Percentiles rank a stretch among this genome's conserved stretches.
These are phyloP conservation scores for Abscondita cerata DNA, from an alignment of 2,888 invertebrate species.

Conservation along the genomic window DNA sequence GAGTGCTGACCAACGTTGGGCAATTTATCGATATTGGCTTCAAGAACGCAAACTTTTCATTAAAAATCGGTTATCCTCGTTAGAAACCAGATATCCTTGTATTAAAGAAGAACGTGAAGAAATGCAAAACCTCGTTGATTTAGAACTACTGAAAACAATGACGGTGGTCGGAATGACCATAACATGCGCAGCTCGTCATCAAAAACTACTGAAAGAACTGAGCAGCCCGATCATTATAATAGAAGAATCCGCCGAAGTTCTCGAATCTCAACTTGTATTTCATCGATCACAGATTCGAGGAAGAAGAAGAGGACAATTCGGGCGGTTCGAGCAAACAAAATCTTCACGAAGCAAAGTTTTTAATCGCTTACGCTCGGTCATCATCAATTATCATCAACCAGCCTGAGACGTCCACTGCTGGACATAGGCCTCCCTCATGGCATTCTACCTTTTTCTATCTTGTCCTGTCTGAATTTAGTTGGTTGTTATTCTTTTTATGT, in stretches of 20 bases:
- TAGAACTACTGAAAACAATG: constrained; percentile 62
- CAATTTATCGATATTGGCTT: constrained; percentile 53
- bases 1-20: constrained; percentile 47
- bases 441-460: too few relatives aligned
- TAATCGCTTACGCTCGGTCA: neutral
- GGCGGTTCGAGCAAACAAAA: constrained; percentile 66
- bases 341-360: constrained; percentile 64
- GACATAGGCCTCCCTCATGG: too few relatives aligned
- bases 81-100: constrained; percentile 37
- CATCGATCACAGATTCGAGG: neutral
- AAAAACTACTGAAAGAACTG: constrained; percentile 66
- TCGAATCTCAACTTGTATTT: constrained; percentile 66
- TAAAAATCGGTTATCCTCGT: constrained; percentile 58
- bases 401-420: too few relatives aligned
- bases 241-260: constrained; percentile 89
- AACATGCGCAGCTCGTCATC: constrained; percentile 74
- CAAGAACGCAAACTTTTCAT: too few relatives aligned
- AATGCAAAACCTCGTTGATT: constrained; percentile 63
- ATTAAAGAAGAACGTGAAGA: constrained; percentile 42
- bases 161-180: constrained; percentile 79
- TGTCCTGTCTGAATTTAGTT: too few relatives aligned
- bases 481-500: too few relatives aligned
- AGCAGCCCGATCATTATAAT: constrained; percentile 75
- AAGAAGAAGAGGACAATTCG: neutral
- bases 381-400: too few relatives aligned